These are phyloP conservation scores for Caenorhabditis elegans DNA, from an alignment of 1,140 invertebrate species.

Conservation along the genomic window DNA sequence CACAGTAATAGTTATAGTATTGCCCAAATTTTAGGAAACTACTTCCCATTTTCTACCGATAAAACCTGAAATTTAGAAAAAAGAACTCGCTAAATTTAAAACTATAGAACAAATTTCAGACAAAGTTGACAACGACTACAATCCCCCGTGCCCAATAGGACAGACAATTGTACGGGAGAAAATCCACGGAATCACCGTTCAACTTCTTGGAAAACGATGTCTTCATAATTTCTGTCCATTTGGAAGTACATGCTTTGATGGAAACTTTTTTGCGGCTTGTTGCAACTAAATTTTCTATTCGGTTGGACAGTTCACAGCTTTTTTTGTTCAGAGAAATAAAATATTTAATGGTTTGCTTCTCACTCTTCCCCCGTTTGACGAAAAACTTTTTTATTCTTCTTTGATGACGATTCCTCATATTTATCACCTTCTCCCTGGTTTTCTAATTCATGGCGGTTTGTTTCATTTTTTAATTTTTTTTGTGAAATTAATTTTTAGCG, in stretches of 20 bases:
- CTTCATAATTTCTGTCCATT: constrained; percentile 3
- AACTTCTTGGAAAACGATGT: neutral
- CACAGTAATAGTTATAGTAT: too few species aligned
- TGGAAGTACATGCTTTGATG: neutral
- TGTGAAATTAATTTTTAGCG: neutral
- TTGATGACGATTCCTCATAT: neutral
- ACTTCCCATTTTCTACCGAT: too few species aligned
- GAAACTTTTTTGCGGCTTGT: neutral
- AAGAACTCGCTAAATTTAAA: too few species aligned
- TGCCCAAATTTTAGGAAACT: too few species aligned
- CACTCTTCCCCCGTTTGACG: neutral
- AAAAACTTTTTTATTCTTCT: too few species aligned
- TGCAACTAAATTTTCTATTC: neutral
- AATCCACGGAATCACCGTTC: neutral
- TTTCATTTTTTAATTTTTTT: neutral
- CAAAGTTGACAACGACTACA: neutral
- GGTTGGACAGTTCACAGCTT: neutral
- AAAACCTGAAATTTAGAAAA: too few species aligned
- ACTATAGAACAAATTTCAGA: too few species aligned
- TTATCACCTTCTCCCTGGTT: neutral
- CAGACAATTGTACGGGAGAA: neutral
- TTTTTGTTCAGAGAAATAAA: neutral
- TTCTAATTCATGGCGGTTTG: neutral
- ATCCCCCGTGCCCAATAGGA: neutral
- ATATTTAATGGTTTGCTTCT: neutral